Evolutionary conservation across 2,797 vertebrate species (phyloP), one percentile per base, ranked within the genome.

Genomic region (Sphaeramia orbicularis): DNA sequence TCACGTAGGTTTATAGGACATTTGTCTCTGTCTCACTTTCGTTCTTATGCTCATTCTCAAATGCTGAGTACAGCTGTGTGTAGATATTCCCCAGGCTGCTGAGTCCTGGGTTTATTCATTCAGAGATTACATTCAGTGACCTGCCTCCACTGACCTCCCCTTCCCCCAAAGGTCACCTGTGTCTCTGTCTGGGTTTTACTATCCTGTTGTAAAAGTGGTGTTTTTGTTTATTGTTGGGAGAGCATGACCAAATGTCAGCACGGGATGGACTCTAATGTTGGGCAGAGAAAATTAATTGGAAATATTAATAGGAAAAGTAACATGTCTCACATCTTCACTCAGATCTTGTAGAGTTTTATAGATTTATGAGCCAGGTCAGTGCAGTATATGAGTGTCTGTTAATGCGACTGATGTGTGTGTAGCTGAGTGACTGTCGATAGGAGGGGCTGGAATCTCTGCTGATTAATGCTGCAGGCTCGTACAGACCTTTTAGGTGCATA

Each of bases 91-190:
- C 80, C 57, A 35, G 78, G 66, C 81, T 85, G 84, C 80, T 84
- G 84, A 91, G 67, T 64, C 66, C 55, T 50, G 38, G 57, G 16
- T 86, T 88, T 87, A 74, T 66, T 81, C 63, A 82, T 42, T 69
- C 48, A 75, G 73, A 80, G 60, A 83, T 82, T 72, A 66, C 59
- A 78, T 81, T 67, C 37, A 24, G 24, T 61, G 48, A 67, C 63
- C 41, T 2, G 1, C 16, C 27, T 21, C 16, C 35, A 44, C 10
- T 78, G 80, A 87, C 81, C 68, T 55, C 57, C 42, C 70, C 37
- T 53, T 70, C 74, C 75, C 74, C 71, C 51, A 16, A 67, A 83
- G 79, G 86, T 89, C 84, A 86, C 67, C 76, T 80, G 72, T 82
- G 57, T 81, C 52, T 65, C 63, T 56, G 58, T 44, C n/a, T 61